Evolutionary conservation across 1,140 invertebrate species (phyloP).

Genomic region (Polyergus mexicanus): DNA sequence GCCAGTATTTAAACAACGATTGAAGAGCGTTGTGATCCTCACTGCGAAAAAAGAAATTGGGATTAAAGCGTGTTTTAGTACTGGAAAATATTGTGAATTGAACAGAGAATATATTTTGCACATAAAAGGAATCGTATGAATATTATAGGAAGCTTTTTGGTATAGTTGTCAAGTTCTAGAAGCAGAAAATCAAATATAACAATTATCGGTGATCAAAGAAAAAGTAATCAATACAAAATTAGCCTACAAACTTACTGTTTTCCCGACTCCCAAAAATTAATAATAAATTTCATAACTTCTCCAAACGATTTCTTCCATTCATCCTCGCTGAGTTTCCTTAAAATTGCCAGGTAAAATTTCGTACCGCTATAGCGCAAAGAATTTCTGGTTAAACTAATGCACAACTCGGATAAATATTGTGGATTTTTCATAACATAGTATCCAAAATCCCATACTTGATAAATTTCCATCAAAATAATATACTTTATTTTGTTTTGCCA

Average conservation of each 20-base stretch:
- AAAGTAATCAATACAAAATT: conserved; percentile 9
- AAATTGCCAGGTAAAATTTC: conserved; percentile 76
- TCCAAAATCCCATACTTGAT: conserved; percentile 66
- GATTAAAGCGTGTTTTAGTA: background rate
- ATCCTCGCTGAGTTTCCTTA: conserved; percentile 71
- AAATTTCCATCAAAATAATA: conserved; percentile 79
- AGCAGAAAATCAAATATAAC: background rate
- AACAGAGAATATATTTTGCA: background rate
- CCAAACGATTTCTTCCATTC: conserved; percentile 76
- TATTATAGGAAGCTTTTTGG: background rate
- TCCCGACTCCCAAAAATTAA: conserved; percentile 73
- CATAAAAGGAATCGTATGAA: background rate
- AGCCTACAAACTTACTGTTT: conserved; percentile 74
- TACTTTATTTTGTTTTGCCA: conserved; percentile 82
- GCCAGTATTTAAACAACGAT: conserved; percentile 77
- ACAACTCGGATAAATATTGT: conserved; percentile 64
- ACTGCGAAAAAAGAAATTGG: conserved; percentile 68
- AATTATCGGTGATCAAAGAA: background rate
- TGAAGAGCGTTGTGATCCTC: conserved; percentile 74
- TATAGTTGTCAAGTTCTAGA: background rate
- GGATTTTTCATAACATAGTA: background rate
- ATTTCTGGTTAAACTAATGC: conserved; percentile 73
- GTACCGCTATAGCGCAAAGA: conserved; percentile 76
- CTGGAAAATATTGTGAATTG: background rate
- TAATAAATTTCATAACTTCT: conserved; percentile 62